Evolutionary conservation across 2,888 invertebrate genomes (phyloP).

Genomic region (Melipona beecheii): DNA sequence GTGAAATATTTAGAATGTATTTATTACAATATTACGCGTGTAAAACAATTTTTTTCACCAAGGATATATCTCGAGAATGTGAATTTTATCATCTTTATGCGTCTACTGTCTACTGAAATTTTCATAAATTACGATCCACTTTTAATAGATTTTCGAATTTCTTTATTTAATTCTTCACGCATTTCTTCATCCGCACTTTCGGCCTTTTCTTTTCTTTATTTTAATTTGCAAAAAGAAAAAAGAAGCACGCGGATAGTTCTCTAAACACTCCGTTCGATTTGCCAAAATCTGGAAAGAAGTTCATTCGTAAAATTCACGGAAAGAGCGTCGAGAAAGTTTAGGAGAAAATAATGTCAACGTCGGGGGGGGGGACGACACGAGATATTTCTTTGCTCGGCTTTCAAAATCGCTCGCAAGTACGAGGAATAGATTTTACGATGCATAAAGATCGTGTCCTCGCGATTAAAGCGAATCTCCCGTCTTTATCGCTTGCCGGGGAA

Average conservation of each 20-base stretch:
- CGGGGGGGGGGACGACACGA: background rate
- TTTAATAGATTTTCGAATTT: no score
- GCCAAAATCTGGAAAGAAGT: background rate
- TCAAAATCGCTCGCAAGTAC: background rate
- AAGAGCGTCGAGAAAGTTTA: constrained; percentile 1
- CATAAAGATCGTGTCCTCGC: constrained; percentile 25
- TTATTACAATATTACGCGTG: no score
- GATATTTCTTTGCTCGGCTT: constrained; percentile 12
- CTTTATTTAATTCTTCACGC: no score
- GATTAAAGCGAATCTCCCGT: constrained; percentile 14
- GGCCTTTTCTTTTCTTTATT: background rate
- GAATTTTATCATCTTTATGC: background rate
- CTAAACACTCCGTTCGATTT: background rate
- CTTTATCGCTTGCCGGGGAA: constrained; percentile 32
- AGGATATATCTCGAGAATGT: no score
- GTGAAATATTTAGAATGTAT: no score
- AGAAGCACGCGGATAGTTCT: background rate
- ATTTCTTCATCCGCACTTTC: background rate
- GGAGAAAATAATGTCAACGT: constrained; percentile 17
- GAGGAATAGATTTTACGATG: constrained; percentile 23
- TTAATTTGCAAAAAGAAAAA: background rate
- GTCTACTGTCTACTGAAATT: no score
- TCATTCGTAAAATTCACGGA: background rate
- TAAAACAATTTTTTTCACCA: no score
- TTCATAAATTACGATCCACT: no score